Percentiles rank a stretch among this genome's conserved stretches.
Evolutionary conservation across 2,888 invertebrate genomes (phyloP).

Genomic region (Dryomyza anilis): DNA sequence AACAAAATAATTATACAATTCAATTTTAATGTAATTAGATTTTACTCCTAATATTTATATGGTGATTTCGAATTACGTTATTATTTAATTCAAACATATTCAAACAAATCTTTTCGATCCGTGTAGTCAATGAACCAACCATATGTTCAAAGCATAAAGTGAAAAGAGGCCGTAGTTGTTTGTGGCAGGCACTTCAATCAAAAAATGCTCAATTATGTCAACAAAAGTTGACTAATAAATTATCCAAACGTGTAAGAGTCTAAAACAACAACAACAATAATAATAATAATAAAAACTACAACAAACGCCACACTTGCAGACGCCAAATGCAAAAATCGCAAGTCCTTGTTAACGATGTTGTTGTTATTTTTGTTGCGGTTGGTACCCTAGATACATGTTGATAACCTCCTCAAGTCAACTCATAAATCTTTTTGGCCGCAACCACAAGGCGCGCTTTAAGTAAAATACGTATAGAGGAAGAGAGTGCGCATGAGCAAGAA

Average conservation of each 20-base stretch:
- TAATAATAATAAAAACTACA: constrained; percentile 25
- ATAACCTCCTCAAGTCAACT: constrained; percentile 11
- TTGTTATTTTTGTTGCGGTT: constrained; percentile 10
- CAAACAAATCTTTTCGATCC: too few relatives aligned
- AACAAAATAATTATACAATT: too few relatives aligned
- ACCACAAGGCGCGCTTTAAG: constrained; percentile 11
- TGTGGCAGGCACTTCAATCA: constrained; percentile 39
- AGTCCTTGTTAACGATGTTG: not conserved
- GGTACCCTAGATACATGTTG: constrained; percentile 33
- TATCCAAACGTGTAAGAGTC: constrained; percentile 36
- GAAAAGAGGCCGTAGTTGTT: not conserved
- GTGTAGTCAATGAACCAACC: too few relatives aligned
- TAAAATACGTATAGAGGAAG: not conserved
- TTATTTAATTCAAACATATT: too few relatives aligned
- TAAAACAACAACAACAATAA: constrained; percentile 23
- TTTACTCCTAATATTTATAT: too few relatives aligned
- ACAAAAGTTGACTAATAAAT: constrained; percentile 12
- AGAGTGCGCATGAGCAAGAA: not conserved
- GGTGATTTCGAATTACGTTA: too few relatives aligned
- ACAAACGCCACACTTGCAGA: not conserved
- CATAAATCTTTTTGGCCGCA: constrained; percentile 18
- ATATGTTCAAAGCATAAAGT: too few relatives aligned
- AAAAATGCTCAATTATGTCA: constrained; percentile 39
- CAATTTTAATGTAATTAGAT: too few relatives aligned
- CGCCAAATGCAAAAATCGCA: too few relatives aligned